Percentiles rank a stretch among this genome's conserved stretches.
phyloP scores from a whole-genome alignment of 2,888 invertebrate species.

The Thalpophila matura region DNA sequence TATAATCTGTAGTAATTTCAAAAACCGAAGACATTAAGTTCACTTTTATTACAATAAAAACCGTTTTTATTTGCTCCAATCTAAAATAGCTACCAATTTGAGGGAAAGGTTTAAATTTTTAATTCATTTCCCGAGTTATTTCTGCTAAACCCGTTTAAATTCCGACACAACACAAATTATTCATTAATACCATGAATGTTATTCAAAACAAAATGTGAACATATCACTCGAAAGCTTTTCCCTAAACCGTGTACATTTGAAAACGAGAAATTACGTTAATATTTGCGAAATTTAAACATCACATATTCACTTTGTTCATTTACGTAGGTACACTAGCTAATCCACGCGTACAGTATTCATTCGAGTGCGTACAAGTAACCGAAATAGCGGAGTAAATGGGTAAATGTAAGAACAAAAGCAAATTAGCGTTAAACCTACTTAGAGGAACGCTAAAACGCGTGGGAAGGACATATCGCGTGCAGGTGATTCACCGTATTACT shows the following conservation, averaged over 20 bases:
- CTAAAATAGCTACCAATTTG: not conserved
- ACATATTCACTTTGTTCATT: slow-evolving; percentile 65
- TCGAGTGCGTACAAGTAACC: slow-evolving; percentile 74
- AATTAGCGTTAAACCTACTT: slow-evolving; percentile 76
- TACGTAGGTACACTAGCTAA: slow-evolving; percentile 62
- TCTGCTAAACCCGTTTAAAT: slow-evolving; percentile 25
- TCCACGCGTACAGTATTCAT: slow-evolving; percentile 73
- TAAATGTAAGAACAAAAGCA: slow-evolving; percentile 81
- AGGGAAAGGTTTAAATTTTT: not conserved
- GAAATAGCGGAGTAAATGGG: slow-evolving; percentile 75
- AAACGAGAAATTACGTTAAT: slow-evolving; percentile 50
- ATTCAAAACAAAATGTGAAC: slow-evolving; percentile 43
- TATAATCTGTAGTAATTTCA: no score
- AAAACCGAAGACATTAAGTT: no score
- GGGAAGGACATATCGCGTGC: slow-evolving; percentile 78
- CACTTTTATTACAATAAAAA: no score
- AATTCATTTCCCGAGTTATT: slow-evolving; percentile 10
- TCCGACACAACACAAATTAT: slow-evolving; percentile 39
- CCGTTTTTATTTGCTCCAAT: not conserved
- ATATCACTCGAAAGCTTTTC: slow-evolving; percentile 41
- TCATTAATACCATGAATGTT: slow-evolving; percentile 41
- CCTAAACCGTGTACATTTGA: slow-evolving; percentile 53
- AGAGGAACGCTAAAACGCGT: slow-evolving; percentile 67
- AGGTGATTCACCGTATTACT: slow-evolving; percentile 80
- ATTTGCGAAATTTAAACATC: slow-evolving; percentile 67